Percentiles rank a stretch among this genome's conserved stretches.
Evolutionary conservation across 2,888 invertebrate species (phyloP).

Genomic region (Merodon equestris): DNA sequence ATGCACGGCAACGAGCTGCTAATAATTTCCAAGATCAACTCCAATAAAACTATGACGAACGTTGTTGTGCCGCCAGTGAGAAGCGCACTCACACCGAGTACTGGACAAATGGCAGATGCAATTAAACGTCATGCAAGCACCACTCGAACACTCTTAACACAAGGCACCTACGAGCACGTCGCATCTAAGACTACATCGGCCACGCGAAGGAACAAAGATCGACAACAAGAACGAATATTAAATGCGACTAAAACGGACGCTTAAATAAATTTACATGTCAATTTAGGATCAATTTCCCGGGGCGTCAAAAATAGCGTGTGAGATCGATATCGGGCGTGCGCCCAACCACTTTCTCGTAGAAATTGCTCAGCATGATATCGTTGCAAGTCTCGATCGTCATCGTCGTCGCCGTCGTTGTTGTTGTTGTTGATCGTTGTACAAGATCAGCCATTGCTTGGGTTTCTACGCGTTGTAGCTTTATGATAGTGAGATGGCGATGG

Average conservation of each 20-base stretch:
- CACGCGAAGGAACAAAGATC: slow-evolving; percentile 8
- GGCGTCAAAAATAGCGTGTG: slow-evolving; percentile 66
- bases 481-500: slow-evolving; percentile 3
- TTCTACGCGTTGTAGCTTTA: slow-evolving; percentile 24
- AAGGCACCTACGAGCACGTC: background rate
- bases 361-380: slow-evolving; percentile 57
- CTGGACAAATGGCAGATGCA: slow-evolving; percentile 42
- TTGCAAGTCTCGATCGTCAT: background rate
- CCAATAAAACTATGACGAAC: slow-evolving; percentile 27
- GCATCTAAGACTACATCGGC: background rate
- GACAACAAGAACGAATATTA: slow-evolving; percentile 47
- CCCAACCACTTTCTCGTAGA: slow-evolving; percentile 46
- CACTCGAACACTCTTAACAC: slow-evolving; percentile 8
- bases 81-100: slow-evolving; percentile 16
- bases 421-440: slow-evolving; percentile 23
- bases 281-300: slow-evolving; percentile 69
- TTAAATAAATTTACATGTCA: slow-evolving; percentile 69
- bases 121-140: slow-evolving; percentile 44
- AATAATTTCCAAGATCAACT: slow-evolving; percentile 18
- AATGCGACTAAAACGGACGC: slow-evolving; percentile 58
- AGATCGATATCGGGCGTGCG: slow-evolving; percentile 67
- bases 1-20: slow-evolving; percentile 19
- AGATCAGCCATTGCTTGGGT: slow-evolving; percentile 45
- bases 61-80: slow-evolving; percentile 30
- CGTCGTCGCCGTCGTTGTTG: background rate